Evolutionary conservation across 2,113 vertebrate genomes (phyloP).

Genomic region (Lates calcarifer): DNA sequence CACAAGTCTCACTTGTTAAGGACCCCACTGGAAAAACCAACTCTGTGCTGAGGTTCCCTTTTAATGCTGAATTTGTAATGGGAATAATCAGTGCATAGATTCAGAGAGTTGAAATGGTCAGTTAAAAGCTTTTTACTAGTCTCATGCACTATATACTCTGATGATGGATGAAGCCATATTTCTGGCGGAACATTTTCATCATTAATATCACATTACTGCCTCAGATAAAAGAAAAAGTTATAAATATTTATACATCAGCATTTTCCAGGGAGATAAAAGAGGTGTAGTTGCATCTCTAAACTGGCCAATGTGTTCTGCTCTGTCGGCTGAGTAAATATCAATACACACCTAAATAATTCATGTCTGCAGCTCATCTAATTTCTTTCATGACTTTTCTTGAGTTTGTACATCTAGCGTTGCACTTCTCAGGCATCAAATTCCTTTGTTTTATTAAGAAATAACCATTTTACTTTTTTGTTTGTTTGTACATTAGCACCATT

Average conservation of each 20-base stretch:
- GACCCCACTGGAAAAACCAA: neutral
- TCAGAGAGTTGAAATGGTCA: conserved; percentile 16
- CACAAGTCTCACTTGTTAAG: neutral
- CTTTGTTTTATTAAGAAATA: neutral
- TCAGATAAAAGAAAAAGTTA: conserved; percentile 41
- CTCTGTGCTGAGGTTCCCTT: neutral
- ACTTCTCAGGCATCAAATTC: neutral
- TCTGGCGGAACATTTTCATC: conserved; percentile 21
- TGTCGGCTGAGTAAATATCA: conserved; percentile 8
- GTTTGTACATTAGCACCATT: neutral
- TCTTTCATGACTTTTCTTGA: neutral
- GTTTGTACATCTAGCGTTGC: neutral
- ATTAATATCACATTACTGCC: conserved; percentile 43
- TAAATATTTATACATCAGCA: conserved; percentile 37
- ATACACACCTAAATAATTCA: conserved; percentile 3
- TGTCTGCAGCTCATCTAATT: neutral
- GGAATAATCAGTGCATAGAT: neutral
- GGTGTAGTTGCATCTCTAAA: conserved; percentile 8
- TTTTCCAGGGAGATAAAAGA: conserved; percentile 27
- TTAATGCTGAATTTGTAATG: conserved; percentile 21
- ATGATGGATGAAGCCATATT: conserved; percentile 25
- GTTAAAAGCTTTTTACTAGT: conserved; percentile 38
- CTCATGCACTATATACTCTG: conserved; percentile 12
- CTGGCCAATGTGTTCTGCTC: conserved; percentile 2
- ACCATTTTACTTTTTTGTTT: neutral